Percentiles rank a stretch among this genome's conserved stretches.
Evolutionary conservation across 2,888 invertebrate species (phyloP).

Genomic region (Troilus luridus): DNA sequence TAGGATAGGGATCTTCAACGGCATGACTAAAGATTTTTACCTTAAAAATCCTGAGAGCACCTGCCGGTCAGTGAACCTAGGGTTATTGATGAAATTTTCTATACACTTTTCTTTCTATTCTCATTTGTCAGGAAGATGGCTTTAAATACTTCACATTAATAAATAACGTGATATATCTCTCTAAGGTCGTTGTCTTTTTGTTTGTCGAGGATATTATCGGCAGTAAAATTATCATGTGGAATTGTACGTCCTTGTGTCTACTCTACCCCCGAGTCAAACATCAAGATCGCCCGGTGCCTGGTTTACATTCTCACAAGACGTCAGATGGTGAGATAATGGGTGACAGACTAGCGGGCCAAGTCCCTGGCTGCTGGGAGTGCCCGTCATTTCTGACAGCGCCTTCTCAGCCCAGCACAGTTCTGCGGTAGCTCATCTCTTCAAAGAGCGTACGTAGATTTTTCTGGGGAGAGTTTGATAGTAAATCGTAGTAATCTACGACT

Average conservation of each 20-base stretch:
- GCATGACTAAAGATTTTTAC: too few relatives aligned
- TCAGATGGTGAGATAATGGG: neutral
- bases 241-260: neutral
- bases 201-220: neutral
- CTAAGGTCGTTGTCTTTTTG: neutral
- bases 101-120: neutral
- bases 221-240: slow-evolving; percentile 15
- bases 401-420: neutral
- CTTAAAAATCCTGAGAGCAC: too few relatives aligned
- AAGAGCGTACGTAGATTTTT: neutral
- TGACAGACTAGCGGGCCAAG: neutral
- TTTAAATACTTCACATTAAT: neutral
- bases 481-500: too few relatives aligned
- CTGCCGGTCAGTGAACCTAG: too few relatives aligned
- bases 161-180: neutral
- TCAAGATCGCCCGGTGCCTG: neutral
- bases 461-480: too few relatives aligned
- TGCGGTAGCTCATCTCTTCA: neutral
- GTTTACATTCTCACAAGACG: neutral
- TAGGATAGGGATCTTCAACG: too few relatives aligned
- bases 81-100: neutral
- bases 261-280: neutral
- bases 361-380: neutral
- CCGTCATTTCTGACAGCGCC: neutral
- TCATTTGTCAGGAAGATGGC: neutral